Evolutionary conservation across 2,797 vertebrate genomes (phyloP), one percentile per base, ranked within the genome.

Genomic region (Alosa sapidissima): DNA sequence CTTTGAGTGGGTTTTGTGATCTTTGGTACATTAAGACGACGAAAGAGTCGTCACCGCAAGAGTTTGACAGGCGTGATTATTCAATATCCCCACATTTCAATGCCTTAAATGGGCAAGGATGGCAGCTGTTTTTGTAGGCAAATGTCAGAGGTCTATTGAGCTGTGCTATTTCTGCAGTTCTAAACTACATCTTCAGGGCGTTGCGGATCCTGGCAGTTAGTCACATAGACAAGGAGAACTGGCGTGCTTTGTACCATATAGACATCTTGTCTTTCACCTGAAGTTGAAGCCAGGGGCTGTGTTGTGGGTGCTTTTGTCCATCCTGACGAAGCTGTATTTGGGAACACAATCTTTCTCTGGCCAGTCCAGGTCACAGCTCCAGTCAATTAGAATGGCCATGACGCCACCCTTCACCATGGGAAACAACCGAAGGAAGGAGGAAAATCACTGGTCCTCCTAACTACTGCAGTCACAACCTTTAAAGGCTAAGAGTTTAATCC

Each of bases 321-420:
- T 94, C 85, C 97, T 95, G 0, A 92, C 93, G 92, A 99, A 98
- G 88, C 93, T 96, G 84, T 99, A 99, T 49, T 91, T 94, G 6
- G 97, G 97, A 85, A 94, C 81, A 87, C 97, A 98, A 10, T 48
- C 10, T 2, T 28, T 75, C 89, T 87, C 82, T 93, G 88, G n/a
- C 85, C 90, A 92, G 92, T 99, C 97, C 84, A 98, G 92, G 90
- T 98, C 94, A 90, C 97, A 98, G 91, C 96, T 91, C 97, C 97
- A 98, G 58, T 95, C 96, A 88, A 98, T 95, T 82, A 97, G 93
- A 86, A 98, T 94, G 0, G 96, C 96, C 87, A 98, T 95, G 85
- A 97, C 92, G n/a, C 97, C 97, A 7, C 97, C 97, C 97, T 98
- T 36, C 33, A 48, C 45, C 11, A 84, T 3, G 0, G 10, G 13